phyloP scores from a whole-genome alignment of 2,113 vertebrate genomes.

The Myotis brandtii region DNA sequence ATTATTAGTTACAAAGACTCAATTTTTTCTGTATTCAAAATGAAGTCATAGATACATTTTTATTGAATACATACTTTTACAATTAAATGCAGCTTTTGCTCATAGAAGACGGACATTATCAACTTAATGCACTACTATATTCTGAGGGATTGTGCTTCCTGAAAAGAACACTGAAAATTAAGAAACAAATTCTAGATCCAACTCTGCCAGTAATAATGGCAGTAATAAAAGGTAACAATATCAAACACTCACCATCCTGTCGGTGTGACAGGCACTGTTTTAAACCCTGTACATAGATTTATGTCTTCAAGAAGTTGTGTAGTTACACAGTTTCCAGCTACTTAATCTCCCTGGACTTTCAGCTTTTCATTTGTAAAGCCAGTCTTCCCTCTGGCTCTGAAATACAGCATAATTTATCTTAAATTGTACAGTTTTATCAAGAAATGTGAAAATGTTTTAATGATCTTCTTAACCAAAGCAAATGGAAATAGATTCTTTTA shows the following conservation, averaged over 20 bases:
- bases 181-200: neutral
- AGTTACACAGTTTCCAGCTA: neutral
- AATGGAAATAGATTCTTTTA: neutral
- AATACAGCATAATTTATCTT: conserved; percentile 47
- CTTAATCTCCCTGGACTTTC: conserved; percentile 1
- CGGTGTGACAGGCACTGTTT: neutral
- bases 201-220: neutral
- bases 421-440: conserved; percentile 22
- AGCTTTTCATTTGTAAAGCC: conserved; percentile 6
- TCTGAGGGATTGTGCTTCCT: neutral
- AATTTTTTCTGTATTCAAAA: neutral
- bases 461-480: conserved; percentile 25
- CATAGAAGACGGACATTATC: neutral
- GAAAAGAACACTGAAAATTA: neutral
- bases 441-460: conserved; percentile 25
- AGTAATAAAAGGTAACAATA: neutral
- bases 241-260: neutral
- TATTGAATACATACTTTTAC: neutral
- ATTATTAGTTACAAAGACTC: neutral
- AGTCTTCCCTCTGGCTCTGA: conserved; percentile 20
- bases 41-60: neutral
- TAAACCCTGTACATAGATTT: neutral
- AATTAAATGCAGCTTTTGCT: neutral
- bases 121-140: neutral
- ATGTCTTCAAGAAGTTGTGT: neutral